Base-by-base conservation (phyloP, 2,113 vertebrate genomes). In the Bostrychus sinensis region DNA sequence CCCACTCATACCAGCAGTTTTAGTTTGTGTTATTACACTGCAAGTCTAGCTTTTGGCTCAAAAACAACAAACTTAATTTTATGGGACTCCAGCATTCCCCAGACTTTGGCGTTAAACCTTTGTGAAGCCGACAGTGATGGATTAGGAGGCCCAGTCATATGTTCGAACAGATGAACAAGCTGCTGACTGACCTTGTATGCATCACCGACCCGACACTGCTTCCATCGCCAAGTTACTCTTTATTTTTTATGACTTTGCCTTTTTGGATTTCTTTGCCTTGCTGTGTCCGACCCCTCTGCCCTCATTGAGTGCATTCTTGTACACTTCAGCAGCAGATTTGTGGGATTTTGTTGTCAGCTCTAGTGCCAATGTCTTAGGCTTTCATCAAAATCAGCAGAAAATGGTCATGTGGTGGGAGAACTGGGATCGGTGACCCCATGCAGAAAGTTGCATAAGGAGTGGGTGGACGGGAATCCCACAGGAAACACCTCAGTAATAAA, bases 351-450 rank as follows among this genome's bases (percentile, higher is more conserved):
- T 78, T 81, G 76, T 72, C 62, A 23, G 56, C 55, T 72, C 75
- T 65, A 34, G 54, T 56, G 41, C 50, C 71, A 63, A 77, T 66
- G 65, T 59, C 73, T 57, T 48, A 66, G 48, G 59, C 55, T 64
- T 72, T 79, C 81, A 64, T 69, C 20, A 17, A 65, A 58, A 86
- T 88, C 90, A 84, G 87, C 88, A 88, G 57, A 86, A 89, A 81
- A 66, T 12, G 22, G 23, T 73, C 12, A 43, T 68, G 79, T 32
- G 51, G 57, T 67, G 75, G 77, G 64, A 73, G 77, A 71, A 57
- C 26, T 38, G 5, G 43, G 62, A 58, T 57, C 42, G 25, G 30
- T 72, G 80, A 85, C 43, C 76, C 63, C 60, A 42, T 26, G 66
- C 69, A 65, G 10, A 13, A 62, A 28, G 19, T 56, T 61, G 10